These are phyloP conservation scores for Phallusia fumigata DNA, from an alignment of 23 tunicate genomes.

Conservation along the genomic window DNA sequence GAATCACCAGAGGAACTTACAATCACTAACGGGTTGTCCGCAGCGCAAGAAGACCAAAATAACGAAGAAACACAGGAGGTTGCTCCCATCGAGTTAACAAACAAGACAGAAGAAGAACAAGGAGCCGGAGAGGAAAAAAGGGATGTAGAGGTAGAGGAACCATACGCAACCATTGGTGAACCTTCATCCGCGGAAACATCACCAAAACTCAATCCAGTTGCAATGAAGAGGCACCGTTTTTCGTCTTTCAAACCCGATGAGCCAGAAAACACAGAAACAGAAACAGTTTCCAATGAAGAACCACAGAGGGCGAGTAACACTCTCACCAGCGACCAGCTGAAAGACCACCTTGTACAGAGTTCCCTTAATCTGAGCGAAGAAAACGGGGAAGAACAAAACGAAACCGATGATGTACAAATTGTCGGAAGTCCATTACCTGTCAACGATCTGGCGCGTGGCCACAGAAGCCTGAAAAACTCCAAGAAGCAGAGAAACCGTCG, in stretches of 20 bases:
- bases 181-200: background rate
- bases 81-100: background rate
- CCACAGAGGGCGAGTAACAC: conserved; percentile 1
- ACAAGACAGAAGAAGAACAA: background rate
- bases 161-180: background rate
- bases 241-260: conserved; percentile 46
- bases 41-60: too few relatives aligned
- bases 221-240: conserved; percentile 14
- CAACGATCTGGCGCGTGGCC: conserved; percentile 39
- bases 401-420: conserved; percentile 16
- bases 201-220: background rate
- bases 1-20: background rate
- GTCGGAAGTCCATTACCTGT: conserved; percentile 47
- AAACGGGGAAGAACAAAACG: background rate
- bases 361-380: background rate
- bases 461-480: conserved; percentile 21
- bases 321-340: conserved; percentile 27
- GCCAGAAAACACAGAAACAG: background rate
- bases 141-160: background rate
- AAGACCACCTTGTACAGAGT: background rate
- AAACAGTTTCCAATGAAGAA: background rate
- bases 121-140: background rate
- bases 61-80: background rate
- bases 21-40: too few relatives aligned
- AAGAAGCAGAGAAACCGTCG: conserved; percentile 41